Conservation (phyloP, 2,888 invertebrate species). For the Dasypogon diadema region DNA sequence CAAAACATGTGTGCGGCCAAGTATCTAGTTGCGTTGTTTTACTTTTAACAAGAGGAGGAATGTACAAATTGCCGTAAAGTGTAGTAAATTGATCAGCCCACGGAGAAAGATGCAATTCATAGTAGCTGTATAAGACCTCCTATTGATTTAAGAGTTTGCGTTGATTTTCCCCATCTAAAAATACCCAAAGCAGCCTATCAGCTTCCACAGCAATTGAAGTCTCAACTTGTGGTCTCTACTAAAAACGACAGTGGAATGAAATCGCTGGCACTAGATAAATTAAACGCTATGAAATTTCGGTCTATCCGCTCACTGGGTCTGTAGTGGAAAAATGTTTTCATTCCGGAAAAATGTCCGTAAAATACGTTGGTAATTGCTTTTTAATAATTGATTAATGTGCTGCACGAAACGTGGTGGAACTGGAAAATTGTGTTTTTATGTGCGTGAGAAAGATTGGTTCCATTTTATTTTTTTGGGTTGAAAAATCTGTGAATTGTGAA, state of each 20-base stretch:
- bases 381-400: conserved; percentile 30
- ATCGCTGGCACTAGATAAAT: conserved; percentile 9
- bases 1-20: not conserved
- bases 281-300: conserved; percentile 16
- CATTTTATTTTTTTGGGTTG: no score
- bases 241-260: conserved; percentile 27
- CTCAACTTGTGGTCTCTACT: conserved; percentile 19
- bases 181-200: conserved; percentile 30
- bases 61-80: conserved; percentile 44
- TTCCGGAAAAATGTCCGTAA: not conserved
- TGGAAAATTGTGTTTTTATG: no score
- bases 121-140: conserved; percentile 39
- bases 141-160: conserved; percentile 47
- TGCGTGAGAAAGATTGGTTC: no score
- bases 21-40: not conserved
- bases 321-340: conserved; percentile 9
- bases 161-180: conserved; percentile 42
- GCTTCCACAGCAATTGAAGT: conserved; percentile 22
- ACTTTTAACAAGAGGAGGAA: conserved; percentile 33
- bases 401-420: no score
- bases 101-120: conserved; percentile 49
- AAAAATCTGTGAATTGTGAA: not conserved
- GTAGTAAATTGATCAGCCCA: conserved; percentile 48
- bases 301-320: not conserved
- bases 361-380: conserved; percentile 21